phyloP scores from a whole-genome alignment of 1,140 invertebrate genomes.

The Zaprionus africanus region DNA sequence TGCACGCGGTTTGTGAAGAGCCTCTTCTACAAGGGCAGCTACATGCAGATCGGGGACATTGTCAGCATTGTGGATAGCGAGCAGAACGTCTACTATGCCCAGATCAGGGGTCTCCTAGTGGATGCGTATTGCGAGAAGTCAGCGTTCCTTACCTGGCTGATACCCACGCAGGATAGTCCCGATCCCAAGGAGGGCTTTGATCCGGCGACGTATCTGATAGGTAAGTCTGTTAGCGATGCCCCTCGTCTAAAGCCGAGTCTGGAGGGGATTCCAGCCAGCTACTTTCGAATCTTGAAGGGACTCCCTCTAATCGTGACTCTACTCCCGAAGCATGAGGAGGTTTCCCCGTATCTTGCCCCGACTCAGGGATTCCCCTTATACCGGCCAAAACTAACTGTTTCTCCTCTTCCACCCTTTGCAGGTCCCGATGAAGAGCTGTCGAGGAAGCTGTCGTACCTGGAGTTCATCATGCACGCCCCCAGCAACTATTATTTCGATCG shows the following conservation, averaged over 20 bases:
- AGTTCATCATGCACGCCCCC: slow-evolving; percentile 96
- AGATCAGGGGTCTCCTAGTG: slow-evolving; percentile 94
- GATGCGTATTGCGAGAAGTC: slow-evolving; percentile 98
- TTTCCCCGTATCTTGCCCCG: too few species aligned
- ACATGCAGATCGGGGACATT: slow-evolving; percentile 96
- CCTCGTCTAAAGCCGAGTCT: too few species aligned
- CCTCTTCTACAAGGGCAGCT: slow-evolving; percentile 93
- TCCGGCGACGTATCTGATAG: slow-evolving; percentile 95
- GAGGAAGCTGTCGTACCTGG: slow-evolving; percentile 93
- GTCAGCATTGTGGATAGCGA: slow-evolving; percentile 93
- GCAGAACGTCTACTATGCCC: slow-evolving; percentile 93
- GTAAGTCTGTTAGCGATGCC: slow-evolving; percentile 80
- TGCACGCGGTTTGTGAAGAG: slow-evolving; percentile 92
- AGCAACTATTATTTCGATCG: slow-evolving; percentile 94
- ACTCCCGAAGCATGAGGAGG: too few species aligned
- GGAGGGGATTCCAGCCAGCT: too few species aligned
- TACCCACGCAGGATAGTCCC: slow-evolving; percentile 93
- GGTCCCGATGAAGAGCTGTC: slow-evolving; percentile 96
- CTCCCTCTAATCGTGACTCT: too few species aligned
- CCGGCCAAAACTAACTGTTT: not conserved
- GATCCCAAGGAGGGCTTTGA: slow-evolving; percentile 92
- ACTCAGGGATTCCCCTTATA: too few species aligned
- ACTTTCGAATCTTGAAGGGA: too few species aligned
- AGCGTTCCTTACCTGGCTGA: slow-evolving; percentile 95
- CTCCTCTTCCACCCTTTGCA: slow-evolving; percentile 71